A percentile compares a stretch with the other conserved stretches of the same genome.
phyloP scores from a whole-genome alignment of 2,113 vertebrate species.

The Phalacrocorax carbo region DNA sequence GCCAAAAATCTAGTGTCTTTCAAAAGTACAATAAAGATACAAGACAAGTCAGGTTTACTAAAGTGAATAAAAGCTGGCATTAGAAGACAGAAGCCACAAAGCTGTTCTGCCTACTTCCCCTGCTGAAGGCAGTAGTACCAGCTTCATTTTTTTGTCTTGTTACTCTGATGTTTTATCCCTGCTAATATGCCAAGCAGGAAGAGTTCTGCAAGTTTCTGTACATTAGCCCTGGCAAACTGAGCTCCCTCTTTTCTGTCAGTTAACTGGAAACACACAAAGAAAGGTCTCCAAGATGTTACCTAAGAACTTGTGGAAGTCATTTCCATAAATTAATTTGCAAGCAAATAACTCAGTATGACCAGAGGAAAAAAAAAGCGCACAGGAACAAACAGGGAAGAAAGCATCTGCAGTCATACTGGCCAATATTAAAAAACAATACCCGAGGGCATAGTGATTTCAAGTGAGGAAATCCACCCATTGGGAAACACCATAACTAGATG shows the following conservation, averaged over 20 bases:
- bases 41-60: background rate
- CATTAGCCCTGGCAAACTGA: background rate
- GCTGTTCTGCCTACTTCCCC: background rate
- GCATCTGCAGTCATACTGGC: background rate
- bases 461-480: background rate
- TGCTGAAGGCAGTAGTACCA: background rate
- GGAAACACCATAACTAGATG: background rate
- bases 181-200: background rate
- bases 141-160: background rate
- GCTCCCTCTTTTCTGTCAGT: background rate
- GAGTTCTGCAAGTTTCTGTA: background rate
- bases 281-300: background rate
- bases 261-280: background rate
- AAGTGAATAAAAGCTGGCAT: background rate
- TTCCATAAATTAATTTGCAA: background rate
- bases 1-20: background rate
- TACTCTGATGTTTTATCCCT: background rate
- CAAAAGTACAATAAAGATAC: background rate
- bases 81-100: background rate
- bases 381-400: background rate
- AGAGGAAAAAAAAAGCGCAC: rapidly evolving
- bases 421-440: background rate
- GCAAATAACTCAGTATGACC: background rate
- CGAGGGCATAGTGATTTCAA: background rate
- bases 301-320: background rate